Percentiles rank a stretch among this genome's conserved stretches.
Evolutionary conservation across 2,888 invertebrate species (phyloP).

Genomic region (Anarsia innoxiella): DNA sequence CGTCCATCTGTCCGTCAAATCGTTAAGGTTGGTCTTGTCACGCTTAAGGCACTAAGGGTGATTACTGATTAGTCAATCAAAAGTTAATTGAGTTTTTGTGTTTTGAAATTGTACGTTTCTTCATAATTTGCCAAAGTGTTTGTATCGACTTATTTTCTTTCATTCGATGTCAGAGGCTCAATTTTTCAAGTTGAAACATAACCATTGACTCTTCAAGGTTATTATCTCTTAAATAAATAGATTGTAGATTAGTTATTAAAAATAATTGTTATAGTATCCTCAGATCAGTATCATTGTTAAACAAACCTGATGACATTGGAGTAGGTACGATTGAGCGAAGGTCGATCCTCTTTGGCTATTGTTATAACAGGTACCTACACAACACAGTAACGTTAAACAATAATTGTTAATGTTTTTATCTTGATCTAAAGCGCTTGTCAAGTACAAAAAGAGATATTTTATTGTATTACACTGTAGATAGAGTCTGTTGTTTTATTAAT

Average conservation of each 20-base stretch:
- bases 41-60: too few relatives aligned
- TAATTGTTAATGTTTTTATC: not conserved
- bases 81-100: slow-evolving; percentile 10
- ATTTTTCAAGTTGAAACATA: too few relatives aligned
- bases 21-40: slow-evolving; percentile 14
- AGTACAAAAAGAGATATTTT: not conserved
- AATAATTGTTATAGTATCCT: slow-evolving; percentile 19
- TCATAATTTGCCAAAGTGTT: too few relatives aligned
- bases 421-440: too few relatives aligned
- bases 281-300: slow-evolving; percentile 17
- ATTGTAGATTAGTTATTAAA: slow-evolving; percentile 15
- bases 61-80: slow-evolving; percentile 21
- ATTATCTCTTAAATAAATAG: too few relatives aligned
- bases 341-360: slow-evolving; percentile 16
- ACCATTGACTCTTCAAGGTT: too few relatives aligned
- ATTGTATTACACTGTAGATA: too few relatives aligned
- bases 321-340: slow-evolving; percentile 15
- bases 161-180: too few relatives aligned
- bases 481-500: too few relatives aligned
- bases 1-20: slow-evolving; percentile 18
- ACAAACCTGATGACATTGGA: slow-evolving; percentile 17
- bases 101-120: slow-evolving; percentile 10
- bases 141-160: too few relatives aligned
- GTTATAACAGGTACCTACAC: slow-evolving; percentile 12
- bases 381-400: slow-evolving; percentile 1